A percentile compares a stretch with the other conserved stretches of the same genome.
Conservation (phyloP, 2,797 vertebrate species). For the Tragelaphus eurycerus region DNA sequence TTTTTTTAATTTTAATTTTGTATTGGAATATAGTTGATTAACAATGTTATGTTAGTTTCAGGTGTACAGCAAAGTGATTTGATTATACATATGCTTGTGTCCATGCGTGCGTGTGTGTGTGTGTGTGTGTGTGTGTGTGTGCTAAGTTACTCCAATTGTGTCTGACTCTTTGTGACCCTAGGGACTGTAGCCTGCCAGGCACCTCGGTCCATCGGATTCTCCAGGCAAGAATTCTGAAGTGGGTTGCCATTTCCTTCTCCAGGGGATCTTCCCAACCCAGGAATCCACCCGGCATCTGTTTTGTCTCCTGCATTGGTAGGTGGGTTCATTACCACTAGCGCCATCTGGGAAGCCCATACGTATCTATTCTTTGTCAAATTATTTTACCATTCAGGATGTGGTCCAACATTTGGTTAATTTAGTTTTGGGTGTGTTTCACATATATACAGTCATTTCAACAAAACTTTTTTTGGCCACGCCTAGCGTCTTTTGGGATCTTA, state of each 20-base stretch:
- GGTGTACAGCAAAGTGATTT: not conserved
- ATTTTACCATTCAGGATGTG: not conserved
- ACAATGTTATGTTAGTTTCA: not conserved
- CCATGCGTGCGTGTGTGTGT: not conserved
- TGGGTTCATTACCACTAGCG: not conserved
- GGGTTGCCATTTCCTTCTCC: not conserved
- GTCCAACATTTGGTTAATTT: not conserved
- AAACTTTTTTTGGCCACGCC: not conserved
- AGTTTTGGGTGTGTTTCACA: not conserved
- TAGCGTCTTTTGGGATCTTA: fast-evolving
- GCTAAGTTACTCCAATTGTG: not conserved
- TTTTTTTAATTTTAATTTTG: not conserved
- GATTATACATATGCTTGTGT: not conserved
- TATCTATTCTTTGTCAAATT: not conserved
- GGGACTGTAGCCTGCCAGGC: not conserved
- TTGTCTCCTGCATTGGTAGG: not conserved
- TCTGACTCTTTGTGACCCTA: not conserved
- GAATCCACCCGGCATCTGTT: fast-evolving
- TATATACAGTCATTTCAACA: not conserved
- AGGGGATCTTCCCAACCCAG: not conserved
- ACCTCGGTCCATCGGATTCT: not conserved
- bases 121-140: not conserved
- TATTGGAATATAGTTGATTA: not conserved
- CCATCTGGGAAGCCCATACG: not conserved
- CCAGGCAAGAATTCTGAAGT: not conserved